Conservation (phyloP, 2,888 invertebrate species). For the Julus scanicus region DNA sequence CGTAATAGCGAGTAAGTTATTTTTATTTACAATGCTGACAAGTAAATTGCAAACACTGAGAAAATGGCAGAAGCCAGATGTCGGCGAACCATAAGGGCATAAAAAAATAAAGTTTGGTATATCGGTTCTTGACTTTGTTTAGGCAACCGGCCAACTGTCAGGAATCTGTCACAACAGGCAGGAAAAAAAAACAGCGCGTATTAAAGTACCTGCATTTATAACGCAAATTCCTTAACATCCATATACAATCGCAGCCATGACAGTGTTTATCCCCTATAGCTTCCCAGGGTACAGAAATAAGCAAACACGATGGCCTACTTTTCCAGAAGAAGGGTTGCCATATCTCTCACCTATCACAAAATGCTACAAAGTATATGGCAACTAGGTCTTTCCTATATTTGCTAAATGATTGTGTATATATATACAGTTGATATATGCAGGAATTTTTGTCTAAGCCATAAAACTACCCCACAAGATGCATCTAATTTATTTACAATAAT, state of each 20-base stretch:
- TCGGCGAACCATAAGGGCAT: neutral
- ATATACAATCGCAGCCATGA: neutral
- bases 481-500: neutral
- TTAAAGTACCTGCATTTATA: conserved; percentile 30
- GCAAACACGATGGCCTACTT: conserved; percentile 18
- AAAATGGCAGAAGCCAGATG: neutral
- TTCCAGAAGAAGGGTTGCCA: neutral
- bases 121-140: neutral
- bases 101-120: neutral
- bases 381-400: neutral
- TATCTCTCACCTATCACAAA: neutral
- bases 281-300: neutral
- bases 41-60: neutral
- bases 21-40: neutral
- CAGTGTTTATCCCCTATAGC: neutral
- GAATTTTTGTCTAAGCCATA: neutral
- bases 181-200: neutral
- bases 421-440: neutral
- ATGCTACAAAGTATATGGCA: neutral
- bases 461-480: neutral
- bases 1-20: neutral
- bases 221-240: neutral
- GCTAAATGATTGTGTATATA: neutral
- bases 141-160: conserved; percentile 7
- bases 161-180: conserved; percentile 13